Base-by-base conservation (phyloP, 64 coral and sea anemone species). In the Stylophora pistillata region DNA sequence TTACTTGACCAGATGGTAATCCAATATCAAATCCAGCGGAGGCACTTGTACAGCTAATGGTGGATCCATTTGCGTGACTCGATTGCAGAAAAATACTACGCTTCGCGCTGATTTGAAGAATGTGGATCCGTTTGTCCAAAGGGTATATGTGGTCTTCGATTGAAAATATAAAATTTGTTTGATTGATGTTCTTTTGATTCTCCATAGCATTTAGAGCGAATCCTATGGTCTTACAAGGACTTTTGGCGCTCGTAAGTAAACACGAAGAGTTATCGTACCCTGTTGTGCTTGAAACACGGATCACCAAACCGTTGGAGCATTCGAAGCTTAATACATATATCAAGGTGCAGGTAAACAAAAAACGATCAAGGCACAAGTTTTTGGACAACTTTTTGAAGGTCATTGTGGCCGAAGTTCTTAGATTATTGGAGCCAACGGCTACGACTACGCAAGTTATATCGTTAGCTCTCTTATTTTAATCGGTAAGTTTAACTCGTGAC, bases 11-110 rank as follows among this genome's bases (percentile, higher is more conserved):
- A 66, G 54, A 1, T 7, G 2, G 20, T 13, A n/a, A 17, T 32
- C 89, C 89, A 28, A 91, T 58, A 16, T 78, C 78, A 60, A 91
- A 55, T 15, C 89, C 89, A 55, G 89, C 81, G 0, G n/a, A 53
- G 2, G 30, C 21, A 23, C 71, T 9, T 1, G 2, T 34, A 41
- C 89, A 91, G 13, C 64, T 58, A 15, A 91, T 27, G 60, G 69
- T 72, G 11, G 29, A 20, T 29, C 54, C n/a, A n/a, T 0, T 29
- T 63, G 34, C 20, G 25, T 47, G 29, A 16, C 34, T 55, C 17
- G 79, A 63, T 66, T 66, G 71, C 20, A 91, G 37, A 75, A 55
- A 78, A 31, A 91, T 18, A 53, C 31, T 69, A 78, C 30, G 77
- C 1, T 28, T 3, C 9, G 13, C 4, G 17, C 41, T 85, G 53